Evolutionary conservation across 2,888 invertebrate species (phyloP).

Genomic region (Macrosiphum euphorbiae): DNA sequence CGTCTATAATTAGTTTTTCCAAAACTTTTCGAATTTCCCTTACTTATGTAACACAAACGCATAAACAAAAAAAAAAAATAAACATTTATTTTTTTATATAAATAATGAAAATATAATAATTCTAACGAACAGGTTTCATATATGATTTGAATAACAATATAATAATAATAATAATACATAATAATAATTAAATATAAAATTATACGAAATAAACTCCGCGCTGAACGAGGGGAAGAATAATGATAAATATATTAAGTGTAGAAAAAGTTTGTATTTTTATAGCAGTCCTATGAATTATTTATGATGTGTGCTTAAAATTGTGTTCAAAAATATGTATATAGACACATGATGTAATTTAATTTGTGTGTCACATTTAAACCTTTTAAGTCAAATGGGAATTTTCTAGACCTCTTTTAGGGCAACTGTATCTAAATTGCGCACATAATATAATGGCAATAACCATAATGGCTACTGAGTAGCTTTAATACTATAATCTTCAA

Average conservation of each 20-base stretch:
- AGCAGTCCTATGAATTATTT: not conserved
- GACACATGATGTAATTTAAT: slow-evolving; percentile 7
- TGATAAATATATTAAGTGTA: not conserved
- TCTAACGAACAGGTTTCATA: not conserved
- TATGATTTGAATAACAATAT: not conserved
- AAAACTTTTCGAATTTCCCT: not conserved
- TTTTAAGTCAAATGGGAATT: slow-evolving; percentile 29
- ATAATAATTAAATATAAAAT: not conserved
- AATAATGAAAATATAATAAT: not conserved
- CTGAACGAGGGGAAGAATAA: not conserved
- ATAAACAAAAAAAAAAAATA: not conserved
- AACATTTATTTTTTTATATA: not conserved
- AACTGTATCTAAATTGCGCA: not conserved
- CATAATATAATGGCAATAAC: slow-evolving; percentile 1
- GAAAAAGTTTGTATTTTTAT: not conserved
- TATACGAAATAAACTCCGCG: not conserved
- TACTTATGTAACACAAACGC: not conserved
- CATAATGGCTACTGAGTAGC: slow-evolving; percentile 27
- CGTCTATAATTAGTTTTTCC: not conserved
- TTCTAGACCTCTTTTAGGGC: slow-evolving; percentile 28
- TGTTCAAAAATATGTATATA: not conserved
- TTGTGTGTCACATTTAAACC: not conserved
- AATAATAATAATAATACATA: not conserved
- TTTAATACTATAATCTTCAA: slow-evolving; percentile 54
- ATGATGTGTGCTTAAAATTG: not conserved